Evolutionary conservation across 2,888 invertebrate species (phyloP), one percentile per base, ranked within the genome.

Genomic region (Agrilus mali): DNA sequence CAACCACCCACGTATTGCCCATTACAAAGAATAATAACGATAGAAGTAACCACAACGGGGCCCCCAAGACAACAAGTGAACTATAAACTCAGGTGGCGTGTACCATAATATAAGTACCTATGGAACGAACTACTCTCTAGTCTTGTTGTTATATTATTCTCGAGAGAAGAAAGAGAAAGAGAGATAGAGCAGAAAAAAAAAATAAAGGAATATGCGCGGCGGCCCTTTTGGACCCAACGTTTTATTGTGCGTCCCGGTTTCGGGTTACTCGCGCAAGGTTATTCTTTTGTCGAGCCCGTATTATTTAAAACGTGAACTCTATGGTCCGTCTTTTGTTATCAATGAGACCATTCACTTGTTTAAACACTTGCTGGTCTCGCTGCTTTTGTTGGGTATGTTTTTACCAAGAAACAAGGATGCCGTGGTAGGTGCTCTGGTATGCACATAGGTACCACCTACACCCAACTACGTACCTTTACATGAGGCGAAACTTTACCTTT

Each of bases 251-350:
- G 42, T 45, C 45, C 47, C 46, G 53, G 60, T 59, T 57, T 61
- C 58, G 56, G 58, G 60, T 61, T 61, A 60, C 60, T 27, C 27
- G 52, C 50, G 53, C 57, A 61, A 61, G 60, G 60, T 55, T 56
- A 53, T 43, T 56, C 51, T 57, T n/a, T 58, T 58, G 57, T 59
- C 50, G 44, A 46, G 45, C 46, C 46, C 49, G 55, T 55, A 56
- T 27, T 27, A 27, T 58, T 58, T 55, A 58, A 58, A 59, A 57
- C 53, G 58, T 58, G 58, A 57, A 58, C 54, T 52, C 48, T 47
- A 49, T 52, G 55, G 51, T 53, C 47, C 53, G 53, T 52, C 56
- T 55, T 59, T 59, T 60, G 59, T 60, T 55, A 58, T 58, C 58
- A 57, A 58, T 58, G 57, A 55, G 54, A 53, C 57, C 57, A 59